Evolutionary conservation across 2,113 vertebrate genomes (phyloP), one percentile per base, ranked within the genome.

Genomic region (Colistium nudipinnis): DNA sequence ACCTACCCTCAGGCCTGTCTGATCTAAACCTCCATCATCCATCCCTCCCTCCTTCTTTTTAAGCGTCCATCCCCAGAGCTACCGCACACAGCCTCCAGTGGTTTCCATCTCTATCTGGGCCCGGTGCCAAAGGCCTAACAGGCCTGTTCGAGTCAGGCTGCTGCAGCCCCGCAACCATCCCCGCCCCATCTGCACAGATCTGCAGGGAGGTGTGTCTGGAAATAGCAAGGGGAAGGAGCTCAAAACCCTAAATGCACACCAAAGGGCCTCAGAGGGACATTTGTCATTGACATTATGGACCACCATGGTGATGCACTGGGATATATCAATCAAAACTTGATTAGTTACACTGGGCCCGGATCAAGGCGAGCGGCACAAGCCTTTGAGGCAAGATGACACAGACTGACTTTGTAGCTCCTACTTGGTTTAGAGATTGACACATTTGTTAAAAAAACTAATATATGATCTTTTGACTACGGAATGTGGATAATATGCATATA

Each of bases 1-100:
- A 93, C 90, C 93, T 91, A 90, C 93, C 93, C 93, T 74, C 62
- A 91, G 92, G 93, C 87, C 84, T 80, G 78, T 90, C 86, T 91
- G 90, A 87, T 90, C 86, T 89, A 87, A 88, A 80, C 74, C 83
- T 85, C 77, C 80, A 13, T 70, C 73, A 55, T 62, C 56, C 45
- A 53, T 44, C 56, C 52, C 10, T 44, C 31, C 61, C 68, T 41
- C 54, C 44, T 30, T 57, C 52, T 48, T 3, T 60, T 45, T 47
- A 56, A 36, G 55, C 41, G n/a, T 59, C 49, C 43, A 7, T 51
- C 31, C 67, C 68, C 38, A 59, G 45, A 73, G 49, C 74, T 64
- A 28, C 65, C 67, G 60, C 35, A 33, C 27, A 76, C 78, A 82
- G 84, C 91, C 90, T 89, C 89, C 83, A 92, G 92, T 82, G 88